phyloP scores from a whole-genome alignment of 2,888 invertebrate genomes.

The Muschampia plurimacula region DNA sequence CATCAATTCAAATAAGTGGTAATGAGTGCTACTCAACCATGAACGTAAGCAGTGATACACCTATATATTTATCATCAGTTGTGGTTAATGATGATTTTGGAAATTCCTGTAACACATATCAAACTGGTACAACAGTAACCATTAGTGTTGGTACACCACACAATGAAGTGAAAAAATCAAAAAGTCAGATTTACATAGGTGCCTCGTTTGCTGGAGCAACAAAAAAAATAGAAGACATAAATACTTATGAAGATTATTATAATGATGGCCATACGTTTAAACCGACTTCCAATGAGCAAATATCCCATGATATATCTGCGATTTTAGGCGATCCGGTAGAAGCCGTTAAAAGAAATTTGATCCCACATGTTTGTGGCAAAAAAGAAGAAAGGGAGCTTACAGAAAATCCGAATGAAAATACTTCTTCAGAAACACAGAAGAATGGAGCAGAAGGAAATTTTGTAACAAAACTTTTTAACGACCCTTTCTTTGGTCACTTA shows the following conservation, averaged over 20 bases:
- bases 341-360: conserved; percentile 90
- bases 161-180: conserved; percentile 72
- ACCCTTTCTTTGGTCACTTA: conserved; percentile 87
- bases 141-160: conserved; percentile 86
- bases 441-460: conserved; percentile 68
- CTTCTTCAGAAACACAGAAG: conserved; percentile 30
- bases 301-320: conserved; percentile 76
- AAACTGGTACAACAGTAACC: conserved; percentile 86
- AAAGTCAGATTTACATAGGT: conserved; percentile 83
- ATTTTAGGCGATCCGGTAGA: conserved; percentile 90
- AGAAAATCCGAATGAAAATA: conserved; percentile 45
- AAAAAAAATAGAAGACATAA: conserved; percentile 60
- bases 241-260: conserved; percentile 78
- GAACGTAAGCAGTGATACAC: conserved; percentile 89
- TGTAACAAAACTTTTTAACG: conserved; percentile 87
- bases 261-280: conserved; percentile 56
- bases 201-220: conserved; percentile 65
- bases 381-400: conserved; percentile 55
- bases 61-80: conserved; percentile 90
- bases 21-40: conserved; percentile 91
- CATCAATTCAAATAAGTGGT: conserved; percentile 90
- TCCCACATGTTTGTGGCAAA: conserved; percentile 92
- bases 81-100: conserved; percentile 87
- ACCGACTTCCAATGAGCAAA: conserved; percentile 47
- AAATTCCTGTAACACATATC: conserved; percentile 75